phyloP scores from a whole-genome alignment of 2,797 vertebrate species.

The Hippopotamyrus pictus region DNA sequence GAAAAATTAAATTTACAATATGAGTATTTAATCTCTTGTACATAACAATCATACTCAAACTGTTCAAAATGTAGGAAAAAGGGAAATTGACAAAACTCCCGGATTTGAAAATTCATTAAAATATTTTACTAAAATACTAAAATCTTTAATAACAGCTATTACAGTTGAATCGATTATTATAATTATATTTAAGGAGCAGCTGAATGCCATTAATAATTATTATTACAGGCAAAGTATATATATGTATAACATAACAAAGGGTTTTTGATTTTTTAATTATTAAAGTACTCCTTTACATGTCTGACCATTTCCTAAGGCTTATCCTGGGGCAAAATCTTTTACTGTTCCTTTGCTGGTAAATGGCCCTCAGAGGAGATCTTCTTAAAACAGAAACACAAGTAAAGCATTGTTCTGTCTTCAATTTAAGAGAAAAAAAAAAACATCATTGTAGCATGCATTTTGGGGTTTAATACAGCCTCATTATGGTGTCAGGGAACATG shows the following conservation, averaged over 20 bases:
- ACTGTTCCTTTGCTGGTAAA: background rate
- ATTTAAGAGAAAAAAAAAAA: background rate
- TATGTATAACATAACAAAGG: conserved; percentile 1
- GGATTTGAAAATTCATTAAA: background rate
- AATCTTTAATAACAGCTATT: background rate
- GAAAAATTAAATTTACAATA: background rate
- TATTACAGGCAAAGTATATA: background rate
- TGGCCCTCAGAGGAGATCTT: background rate
- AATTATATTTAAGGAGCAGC: background rate
- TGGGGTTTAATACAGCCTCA: background rate
- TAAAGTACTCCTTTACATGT: background rate
- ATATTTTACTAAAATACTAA: background rate
- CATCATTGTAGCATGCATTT: background rate
- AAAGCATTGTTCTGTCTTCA: background rate
- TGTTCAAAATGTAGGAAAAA: background rate
- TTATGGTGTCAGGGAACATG: background rate
- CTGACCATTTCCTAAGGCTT: conserved; percentile 8
- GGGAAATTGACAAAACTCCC: background rate
- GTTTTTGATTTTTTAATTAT: background rate
- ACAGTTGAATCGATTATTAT: background rate
- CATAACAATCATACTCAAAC: background rate
- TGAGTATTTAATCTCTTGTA: background rate
- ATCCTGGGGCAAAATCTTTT: background rate
- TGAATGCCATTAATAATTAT: background rate
- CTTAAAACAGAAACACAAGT: background rate